Base-by-base conservation (phyloP, 2,113 vertebrate species). In the Columba janthina region DNA sequence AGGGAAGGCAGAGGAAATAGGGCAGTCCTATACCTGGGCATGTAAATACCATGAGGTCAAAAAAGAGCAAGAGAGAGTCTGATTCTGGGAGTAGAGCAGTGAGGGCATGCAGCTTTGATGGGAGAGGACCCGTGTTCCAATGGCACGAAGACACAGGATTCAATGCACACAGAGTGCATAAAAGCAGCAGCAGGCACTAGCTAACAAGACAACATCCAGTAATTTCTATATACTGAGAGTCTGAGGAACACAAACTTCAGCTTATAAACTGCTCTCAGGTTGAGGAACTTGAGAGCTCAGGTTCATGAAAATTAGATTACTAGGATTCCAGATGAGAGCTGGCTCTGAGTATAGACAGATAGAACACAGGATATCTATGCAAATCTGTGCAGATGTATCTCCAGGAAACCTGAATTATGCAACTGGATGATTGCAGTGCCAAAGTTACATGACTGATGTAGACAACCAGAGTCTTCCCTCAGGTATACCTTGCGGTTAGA, bases 241-340 rank as follows among this genome's bases (percentile, higher is more conserved):
- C 56, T 86, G 58, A 95, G 81, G 51, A 88, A 80, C 69, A 93
- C 15, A 86, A 76, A 88, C 18, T 38, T 54, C 40, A 86, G 69
- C 34, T 77, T 88, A 83, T 32, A 83, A 88, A 32, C 51, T 67
- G 21, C 84, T 78, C 48, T 81, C 53, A 65, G 42, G 61, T 92
- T 64, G 38, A 81, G 53, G 65, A 92, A 93, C 53, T 81, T 77
- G 80, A 94, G 48, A 95, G 57, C 61, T 90, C 65, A 81, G 44
- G 76, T 85, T 95, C 90, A 96, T 96, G 69, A 95, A 97, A 97
- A 92, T 97, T 96, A 87, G 89, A 96, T 96, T 81, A 96, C 89
- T 92, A 78, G 73, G 69, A 90, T 85, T 93, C 69, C 61, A 90
- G 76, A 92, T 79, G 84, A 95, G 93, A 96, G 53, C n/a, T 84